Evolutionary conservation across 2,888 invertebrate genomes (phyloP), one percentile per base, ranked within the genome.

Genomic region (Agriotes lineatus): DNA sequence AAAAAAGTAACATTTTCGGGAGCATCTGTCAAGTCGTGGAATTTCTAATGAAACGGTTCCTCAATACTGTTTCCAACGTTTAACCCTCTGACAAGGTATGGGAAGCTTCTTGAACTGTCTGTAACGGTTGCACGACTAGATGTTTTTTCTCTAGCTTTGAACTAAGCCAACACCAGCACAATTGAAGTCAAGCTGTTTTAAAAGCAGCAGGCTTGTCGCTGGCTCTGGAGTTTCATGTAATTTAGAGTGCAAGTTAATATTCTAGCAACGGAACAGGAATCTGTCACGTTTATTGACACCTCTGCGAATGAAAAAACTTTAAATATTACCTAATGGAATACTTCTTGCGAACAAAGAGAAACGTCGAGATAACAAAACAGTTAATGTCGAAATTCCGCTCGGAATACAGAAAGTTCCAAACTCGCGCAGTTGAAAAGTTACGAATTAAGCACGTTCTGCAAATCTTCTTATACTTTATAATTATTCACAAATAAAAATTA

Each of bases 251-350:
- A 58, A 63, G 58, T 68, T 64, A 60, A 63, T 64, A 68, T 68
- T 68, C 68, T 10, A n/a, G 35, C n/a, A 44, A 25, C 68, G 57
- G 35, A 59, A 48, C 25, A 30, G 44, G 59, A 59, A 68, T 68
- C 68, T 59, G 68, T 68, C 68, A 68, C 63, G 68, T 58, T 68
- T 62, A 67, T 63, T 63, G 68, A 68, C 68, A 64, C 58, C 58
- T 42, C 50, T 18, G 35, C 37, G 39, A 68, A 63, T 52, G 59
- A 59, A 68, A 68, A 68, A 67, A 67, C 57, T 68, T 68, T 22
- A 68, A 68, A 63, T 68, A 63, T 68, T 59, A 59, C 57, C 20
- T 50, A 44, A 57, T 60, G 64, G 64, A 64, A 64, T 57, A 57
- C 14, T 66, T 61, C 59, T 35, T 20, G 33, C 57, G 35, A 57